Percentiles rank a stretch among this genome's conserved stretches.
Evolutionary conservation across 37 sponge, comb jelly and placozoan species (phyloP).

Genomic region (Crambe crambe): DNA sequence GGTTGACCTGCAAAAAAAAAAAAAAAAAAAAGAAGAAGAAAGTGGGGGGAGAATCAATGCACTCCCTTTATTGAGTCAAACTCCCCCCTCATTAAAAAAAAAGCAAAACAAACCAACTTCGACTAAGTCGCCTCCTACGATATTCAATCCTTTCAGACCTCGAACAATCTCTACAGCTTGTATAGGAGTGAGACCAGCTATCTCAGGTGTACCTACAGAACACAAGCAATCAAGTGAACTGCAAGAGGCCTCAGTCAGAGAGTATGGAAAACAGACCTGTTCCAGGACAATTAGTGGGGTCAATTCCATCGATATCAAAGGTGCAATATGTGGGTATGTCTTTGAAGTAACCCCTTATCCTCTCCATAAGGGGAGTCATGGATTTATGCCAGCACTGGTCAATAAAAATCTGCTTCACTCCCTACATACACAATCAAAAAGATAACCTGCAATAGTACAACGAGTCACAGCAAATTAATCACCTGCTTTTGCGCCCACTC

Average conservation of each 20-base stretch:
- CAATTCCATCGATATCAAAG: constrained; percentile 87
- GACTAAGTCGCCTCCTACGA: constrained; percentile 76
- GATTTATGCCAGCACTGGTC: constrained; percentile 62
- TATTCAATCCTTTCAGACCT: constrained; percentile 61
- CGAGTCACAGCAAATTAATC: background rate
- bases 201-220: constrained; percentile 70
- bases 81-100: too few relatives aligned
- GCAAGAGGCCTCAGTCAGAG: background rate
- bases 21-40: background rate
- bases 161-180: constrained; percentile 69
- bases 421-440: constrained; percentile 12
- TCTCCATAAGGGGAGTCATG: constrained; percentile 63
- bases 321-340: constrained; percentile 62
- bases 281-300: constrained; percentile 69
- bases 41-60: too few relatives aligned
- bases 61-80: too few relatives aligned
- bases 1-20: constrained; percentile 54
- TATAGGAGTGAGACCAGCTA: constrained; percentile 68
- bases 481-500: constrained; percentile 60
- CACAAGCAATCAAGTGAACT: background rate
- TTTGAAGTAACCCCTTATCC: constrained; percentile 24
- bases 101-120: constrained; percentile 41
- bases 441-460: background rate
- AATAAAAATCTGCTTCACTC: constrained; percentile 39
- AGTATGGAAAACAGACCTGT: constrained; percentile 48